Base-by-base conservation (phyloP, 2,888 invertebrate species). In the Nomada ruficornis region DNA sequence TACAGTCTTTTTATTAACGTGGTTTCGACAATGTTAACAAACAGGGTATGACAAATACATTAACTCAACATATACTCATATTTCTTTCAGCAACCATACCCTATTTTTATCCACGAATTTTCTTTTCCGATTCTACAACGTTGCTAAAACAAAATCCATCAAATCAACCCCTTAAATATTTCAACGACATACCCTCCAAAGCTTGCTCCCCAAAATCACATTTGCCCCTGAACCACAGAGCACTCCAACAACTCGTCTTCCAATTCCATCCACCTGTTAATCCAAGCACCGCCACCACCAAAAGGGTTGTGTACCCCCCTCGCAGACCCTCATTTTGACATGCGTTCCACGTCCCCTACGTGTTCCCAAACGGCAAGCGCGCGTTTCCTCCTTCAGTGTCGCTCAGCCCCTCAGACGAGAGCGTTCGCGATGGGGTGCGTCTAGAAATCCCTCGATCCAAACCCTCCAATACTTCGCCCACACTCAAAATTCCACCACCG, bases 301-400 rank as follows among this genome's bases (percentile, higher is more conserved):
- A 26, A 69, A 73, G 57, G 63, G 36, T 69, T 65, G 79, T 54
- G 47, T 64, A 62, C 64, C 67, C 65, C 64, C 42, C 55, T 80
- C n/a, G 60, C 63, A 26, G 82, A 82, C n/a, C 72, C 69, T 85
- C 74, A 81, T 71, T 77, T 68, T 84, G 86, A 86, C 75, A 77
- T 78, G 84, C 83, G 83, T 83, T 80, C 65, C 78, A 72, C 77
- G 75, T 85, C 77, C 68, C 67, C 63, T 59, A 42, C 54, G 67
- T 59, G 70, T 81, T 80, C 60, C 69, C 72, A 59, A 75, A 62
- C 79, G 74, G 81, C 70, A 81, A 83, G 82, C 83, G 85, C 78
- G 79, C 83, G 57, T 86, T 87, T 82, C 84, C 75, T 78, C 83
- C 80, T 72, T 82, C 88, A 88, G 88, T 88, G 57, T 82, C 83